Evolutionary conservation across 2,888 invertebrate species (phyloP).

Genomic region (Rhimphoctona megacephalus): DNA sequence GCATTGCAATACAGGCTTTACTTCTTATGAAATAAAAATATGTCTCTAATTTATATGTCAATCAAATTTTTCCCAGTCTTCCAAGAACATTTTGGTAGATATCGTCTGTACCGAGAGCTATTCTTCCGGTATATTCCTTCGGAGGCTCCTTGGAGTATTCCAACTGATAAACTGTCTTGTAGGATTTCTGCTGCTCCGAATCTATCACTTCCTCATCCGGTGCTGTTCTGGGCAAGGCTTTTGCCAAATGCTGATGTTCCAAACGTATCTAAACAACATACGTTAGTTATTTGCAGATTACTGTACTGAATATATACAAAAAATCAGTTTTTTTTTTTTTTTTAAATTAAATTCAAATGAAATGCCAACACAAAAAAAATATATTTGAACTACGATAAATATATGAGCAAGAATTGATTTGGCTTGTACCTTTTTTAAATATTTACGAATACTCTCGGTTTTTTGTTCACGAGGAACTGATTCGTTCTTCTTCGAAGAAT

Average conservation of each 20-base stretch:
- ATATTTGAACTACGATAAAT: not conserved
- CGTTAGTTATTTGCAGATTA: not conserved
- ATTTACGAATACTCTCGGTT: slow-evolving; percentile 72
- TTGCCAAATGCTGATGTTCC: slow-evolving; percentile 69
- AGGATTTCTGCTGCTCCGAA: slow-evolving; percentile 69
- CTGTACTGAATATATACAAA: too few species aligned
- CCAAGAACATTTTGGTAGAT: not conserved
- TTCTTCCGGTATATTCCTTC: not conserved
- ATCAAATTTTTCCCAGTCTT: not conserved
- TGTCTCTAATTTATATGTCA: not conserved
- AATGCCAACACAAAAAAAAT: not conserved
- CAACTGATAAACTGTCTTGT: slow-evolving; percentile 72
- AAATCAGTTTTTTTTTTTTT: slow-evolving; percentile 31
- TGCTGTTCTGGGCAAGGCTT: slow-evolving; percentile 61
- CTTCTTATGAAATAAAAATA: not conserved
- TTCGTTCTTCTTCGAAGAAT: slow-evolving; percentile 69
- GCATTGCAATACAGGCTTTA: not conserved
- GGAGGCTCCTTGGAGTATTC: slow-evolving; percentile 69
- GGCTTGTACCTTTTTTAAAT: slow-evolving; percentile 69
- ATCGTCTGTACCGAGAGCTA: slow-evolving; percentile 58
- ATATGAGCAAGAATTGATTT: not conserved
- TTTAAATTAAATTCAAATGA: not conserved
- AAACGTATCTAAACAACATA: slow-evolving; percentile 68
- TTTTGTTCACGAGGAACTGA: slow-evolving; percentile 65
- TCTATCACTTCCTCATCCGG: slow-evolving; percentile 74